Conservation (phyloP, 2,888 invertebrate genomes). For the Limnephilus marmoratus region DNA sequence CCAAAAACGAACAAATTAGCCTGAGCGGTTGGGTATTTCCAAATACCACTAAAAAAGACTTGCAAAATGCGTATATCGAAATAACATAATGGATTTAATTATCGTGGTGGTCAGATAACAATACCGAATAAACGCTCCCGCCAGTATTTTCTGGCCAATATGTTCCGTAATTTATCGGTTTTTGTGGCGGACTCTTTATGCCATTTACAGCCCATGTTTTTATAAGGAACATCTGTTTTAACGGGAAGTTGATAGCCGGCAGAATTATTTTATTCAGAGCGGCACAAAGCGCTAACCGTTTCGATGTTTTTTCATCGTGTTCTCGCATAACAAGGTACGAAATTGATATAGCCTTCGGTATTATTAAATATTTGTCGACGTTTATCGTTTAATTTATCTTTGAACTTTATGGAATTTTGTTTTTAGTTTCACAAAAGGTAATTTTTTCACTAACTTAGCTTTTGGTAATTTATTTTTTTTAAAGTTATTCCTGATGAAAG, state of each 20-base stretch:
- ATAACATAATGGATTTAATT: not conserved
- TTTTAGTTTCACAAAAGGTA: not conserved
- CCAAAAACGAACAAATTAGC: too few relatives aligned
- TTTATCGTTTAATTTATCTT: not conserved
- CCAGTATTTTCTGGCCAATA: constrained; percentile 6
- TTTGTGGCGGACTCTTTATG: constrained; percentile 6
- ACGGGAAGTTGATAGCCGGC: not conserved
- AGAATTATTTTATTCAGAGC: not conserved
- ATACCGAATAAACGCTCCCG: not conserved
- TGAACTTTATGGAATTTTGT: not conserved
- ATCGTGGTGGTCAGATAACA: not conserved
- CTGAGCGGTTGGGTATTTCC: not conserved
- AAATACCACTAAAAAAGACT: not conserved
- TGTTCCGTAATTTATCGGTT: constrained; percentile 15
- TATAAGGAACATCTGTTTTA: not conserved
- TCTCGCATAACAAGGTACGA: not conserved
- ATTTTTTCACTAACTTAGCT: not conserved
- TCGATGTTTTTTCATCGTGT: not conserved
- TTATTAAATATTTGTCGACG: not conserved
- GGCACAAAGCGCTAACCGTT: not conserved
- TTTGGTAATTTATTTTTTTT: not conserved
- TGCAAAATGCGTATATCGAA: not conserved
- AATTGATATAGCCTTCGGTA: not conserved
- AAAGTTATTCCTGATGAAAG: not conserved
- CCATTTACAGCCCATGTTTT: not conserved